Evolutionary conservation across 2,888 invertebrate genomes (phyloP), one percentile per base, ranked within the genome.

Genomic region (Harpagoxenus sublaevis): DNA sequence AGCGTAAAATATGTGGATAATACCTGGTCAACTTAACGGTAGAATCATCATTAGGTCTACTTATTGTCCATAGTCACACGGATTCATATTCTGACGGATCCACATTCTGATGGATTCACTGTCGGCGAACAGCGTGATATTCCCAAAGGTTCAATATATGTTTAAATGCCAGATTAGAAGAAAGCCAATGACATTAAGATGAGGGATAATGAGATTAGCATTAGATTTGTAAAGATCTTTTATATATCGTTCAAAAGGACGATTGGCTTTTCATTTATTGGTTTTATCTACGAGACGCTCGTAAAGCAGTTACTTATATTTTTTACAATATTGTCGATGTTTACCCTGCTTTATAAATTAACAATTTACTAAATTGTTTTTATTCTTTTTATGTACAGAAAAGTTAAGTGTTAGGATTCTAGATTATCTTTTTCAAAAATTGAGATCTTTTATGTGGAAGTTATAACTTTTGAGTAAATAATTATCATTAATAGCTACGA

Each of bases 21-120:
- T 93, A 87, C 78, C 86, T 88, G 90, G 88, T 88, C 84, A 91
- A 90, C 88, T 89, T 91, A 92, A 92, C 91, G 92, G 92, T 92
- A 90, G 88, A 88, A 70, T 83, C 77, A 89, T 88, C 91, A 93
- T 93, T 93, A 93, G 90, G 87, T 83, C 77, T 89, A 86, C 91
- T 89, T 89, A 87, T 86, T 85, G 85, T 86, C 39, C 65, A 70
- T 51, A 88, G 85, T 35, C 6, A 35, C 4, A 35, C 6, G 6
- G 6, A 35, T 35, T 0, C 35, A 35, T 35, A 6, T 35, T 35
- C 35, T 35, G 35, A 35, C 35, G 6, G 6, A 35, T 35, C 6
- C 35, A 35, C 6, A 6, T 35, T 35, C 35, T 35, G 87, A 89
- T 84, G 71, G 88, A 88, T 88, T 82, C 85, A 87, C 86, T 78